These are phyloP conservation scores for Halichoeres trimaculatus DNA, from an alignment of 2,113 vertebrate genomes.

Conservation along the genomic window DNA sequence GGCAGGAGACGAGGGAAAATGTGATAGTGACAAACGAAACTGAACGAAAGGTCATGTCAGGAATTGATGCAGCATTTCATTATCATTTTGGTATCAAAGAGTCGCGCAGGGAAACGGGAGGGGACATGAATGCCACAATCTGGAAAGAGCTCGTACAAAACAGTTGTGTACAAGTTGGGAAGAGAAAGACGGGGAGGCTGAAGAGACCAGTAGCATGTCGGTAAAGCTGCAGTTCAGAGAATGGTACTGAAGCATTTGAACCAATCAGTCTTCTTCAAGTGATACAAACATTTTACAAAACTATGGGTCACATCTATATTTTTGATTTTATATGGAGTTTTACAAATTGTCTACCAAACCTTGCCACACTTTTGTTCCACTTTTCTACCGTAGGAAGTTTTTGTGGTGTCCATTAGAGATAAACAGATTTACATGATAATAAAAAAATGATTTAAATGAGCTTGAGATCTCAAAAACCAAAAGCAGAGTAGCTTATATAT, in stretches of 20 bases:
- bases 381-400: no score
- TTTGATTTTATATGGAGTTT: no score
- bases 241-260: not conserved
- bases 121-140: constrained; percentile 72
- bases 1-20: constrained; percentile 62
- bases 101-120: constrained; percentile 66
- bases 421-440: no score
- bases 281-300: no score
- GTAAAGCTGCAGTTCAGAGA: constrained; percentile 8
- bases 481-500: no score
- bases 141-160: constrained; percentile 49
- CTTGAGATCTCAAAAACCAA: no score
- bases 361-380: no score
- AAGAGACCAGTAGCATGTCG: constrained; percentile 50
- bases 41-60: constrained; percentile 64
- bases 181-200: constrained; percentile 46
- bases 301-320: no score
- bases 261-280: no score
- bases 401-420: no score
- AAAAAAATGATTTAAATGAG: no score
- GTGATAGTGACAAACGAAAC: constrained; percentile 78
- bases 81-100: constrained; percentile 74
- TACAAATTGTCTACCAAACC: no score
- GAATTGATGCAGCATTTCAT: constrained; percentile 80
- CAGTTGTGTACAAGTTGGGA: constrained; percentile 20